A percentile compares a stretch with the other conserved stretches of the same genome.
phyloP scores from a whole-genome alignment of 2,888 invertebrate species.

The Lissocephala sabroskyi region DNA sequence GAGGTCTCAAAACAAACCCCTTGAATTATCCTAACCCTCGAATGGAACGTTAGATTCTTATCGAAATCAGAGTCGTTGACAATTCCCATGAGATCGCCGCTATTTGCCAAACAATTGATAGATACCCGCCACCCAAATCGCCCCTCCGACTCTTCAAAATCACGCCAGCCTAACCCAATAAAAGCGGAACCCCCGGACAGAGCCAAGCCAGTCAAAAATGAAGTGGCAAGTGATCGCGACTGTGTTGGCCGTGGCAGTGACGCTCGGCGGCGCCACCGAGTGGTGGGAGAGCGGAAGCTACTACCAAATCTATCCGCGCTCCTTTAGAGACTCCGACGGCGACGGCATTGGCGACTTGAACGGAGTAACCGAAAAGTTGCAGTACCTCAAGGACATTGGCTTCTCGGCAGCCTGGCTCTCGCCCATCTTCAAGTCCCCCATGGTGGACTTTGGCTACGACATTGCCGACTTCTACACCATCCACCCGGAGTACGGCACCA shows the following conservation, averaged over 20 bases:
- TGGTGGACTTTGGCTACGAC: slow-evolving; percentile 87
- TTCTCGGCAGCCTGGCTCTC: slow-evolving; percentile 82
- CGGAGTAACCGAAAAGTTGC: slow-evolving; percentile 76
- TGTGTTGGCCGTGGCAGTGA: slow-evolving; percentile 17
- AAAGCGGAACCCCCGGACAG: slow-evolving; percentile 5
- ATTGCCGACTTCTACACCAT: slow-evolving; percentile 80
- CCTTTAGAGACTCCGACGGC: slow-evolving; percentile 84
- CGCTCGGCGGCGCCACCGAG: slow-evolving; percentile 27
- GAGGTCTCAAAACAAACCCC: too few relatives aligned
- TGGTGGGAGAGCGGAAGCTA: slow-evolving; percentile 73
- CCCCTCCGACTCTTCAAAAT: slow-evolving; percentile 28
- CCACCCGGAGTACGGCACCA: slow-evolving; percentile 81
- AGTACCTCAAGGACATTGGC: slow-evolving; percentile 79
- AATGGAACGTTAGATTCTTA: too few relatives aligned
- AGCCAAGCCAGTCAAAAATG: slow-evolving; percentile 27
- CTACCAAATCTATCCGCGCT: slow-evolving; percentile 87
- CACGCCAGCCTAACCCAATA: slow-evolving; percentile 23
- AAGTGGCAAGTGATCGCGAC: slow-evolving; percentile 23
- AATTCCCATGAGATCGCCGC: neutral
- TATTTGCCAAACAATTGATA: slow-evolving; percentile 3
- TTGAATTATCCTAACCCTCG: too few relatives aligned
- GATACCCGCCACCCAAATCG: neutral
- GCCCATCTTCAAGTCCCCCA: slow-evolving; percentile 83
- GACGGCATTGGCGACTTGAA: slow-evolving; percentile 82
- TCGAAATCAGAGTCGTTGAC: too few relatives aligned